Conservation (phyloP, 1,140 invertebrate species). For the Nymphalis io region DNA sequence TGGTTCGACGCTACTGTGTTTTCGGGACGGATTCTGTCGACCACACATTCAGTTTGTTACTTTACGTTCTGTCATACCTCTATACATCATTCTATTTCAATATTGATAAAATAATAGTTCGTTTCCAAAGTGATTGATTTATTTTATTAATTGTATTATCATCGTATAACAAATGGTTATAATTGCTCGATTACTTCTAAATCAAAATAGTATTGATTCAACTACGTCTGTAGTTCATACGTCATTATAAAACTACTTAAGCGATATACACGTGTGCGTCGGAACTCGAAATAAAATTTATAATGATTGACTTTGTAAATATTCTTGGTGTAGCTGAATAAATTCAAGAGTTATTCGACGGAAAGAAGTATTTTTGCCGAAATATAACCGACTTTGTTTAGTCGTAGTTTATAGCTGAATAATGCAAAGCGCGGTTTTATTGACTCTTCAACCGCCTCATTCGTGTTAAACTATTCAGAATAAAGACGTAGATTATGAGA, state of each 20-base stretch:
- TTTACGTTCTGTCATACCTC: constrained; percentile 20
- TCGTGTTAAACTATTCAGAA: background rate
- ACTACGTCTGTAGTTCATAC: constrained; percentile 5
- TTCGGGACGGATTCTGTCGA: constrained; percentile 29
- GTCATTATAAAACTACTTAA: constrained; percentile 16
- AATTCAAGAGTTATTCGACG: constrained; percentile 27
- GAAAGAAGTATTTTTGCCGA: constrained; percentile 20
- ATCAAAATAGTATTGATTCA: background rate
- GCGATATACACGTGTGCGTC: constrained; percentile 17
- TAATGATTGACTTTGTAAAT: constrained; percentile 39
- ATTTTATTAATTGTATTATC: constrained; percentile 16
- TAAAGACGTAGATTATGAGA: constrained; percentile 26
- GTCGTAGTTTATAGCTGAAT: constrained; percentile 13
- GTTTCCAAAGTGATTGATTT: constrained; percentile 25
- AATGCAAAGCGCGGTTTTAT: constrained; percentile 14
- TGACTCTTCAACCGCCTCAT: background rate
- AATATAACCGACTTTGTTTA: constrained; percentile 19
- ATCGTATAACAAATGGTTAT: background rate
- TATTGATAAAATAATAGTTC: constrained; percentile 20
- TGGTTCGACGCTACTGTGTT: constrained; percentile 28
- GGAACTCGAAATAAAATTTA: constrained; percentile 31
- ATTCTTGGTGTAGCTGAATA: constrained; percentile 28
- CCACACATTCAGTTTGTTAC: constrained; percentile 22
- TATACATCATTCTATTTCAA: constrained; percentile 28
- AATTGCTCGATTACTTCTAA: background rate